Percentiles rank a stretch among this genome's conserved stretches.
Conservation (phyloP, 2,113 vertebrate species). For the Noctilio leporinus region DNA sequence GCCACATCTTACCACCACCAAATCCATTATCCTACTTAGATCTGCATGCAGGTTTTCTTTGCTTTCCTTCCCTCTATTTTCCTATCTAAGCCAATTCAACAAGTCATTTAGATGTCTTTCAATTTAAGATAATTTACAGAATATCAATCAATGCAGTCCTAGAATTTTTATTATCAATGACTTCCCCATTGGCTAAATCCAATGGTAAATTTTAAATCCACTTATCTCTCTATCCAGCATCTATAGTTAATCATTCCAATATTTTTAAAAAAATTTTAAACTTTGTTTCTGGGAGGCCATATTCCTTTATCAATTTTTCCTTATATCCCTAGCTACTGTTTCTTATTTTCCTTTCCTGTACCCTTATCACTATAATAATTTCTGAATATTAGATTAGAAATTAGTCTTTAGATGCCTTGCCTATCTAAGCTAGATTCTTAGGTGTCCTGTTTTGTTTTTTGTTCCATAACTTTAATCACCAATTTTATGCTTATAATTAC, state of each 20-base stretch:
- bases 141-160: neutral
- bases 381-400: neutral
- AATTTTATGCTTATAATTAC: neutral
- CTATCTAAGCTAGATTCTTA: neutral
- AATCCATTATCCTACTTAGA: neutral
- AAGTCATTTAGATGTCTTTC: neutral
- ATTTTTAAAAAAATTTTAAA: neutral
- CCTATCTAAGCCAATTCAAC: fast-evolving
- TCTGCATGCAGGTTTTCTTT: neutral
- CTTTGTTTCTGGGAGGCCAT: neutral
- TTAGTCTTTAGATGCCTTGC: neutral
- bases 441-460: neutral
- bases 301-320: neutral
- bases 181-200: neutral
- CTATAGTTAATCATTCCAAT: neutral
- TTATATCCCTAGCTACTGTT: neutral
- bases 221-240: neutral
- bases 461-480: neutral
- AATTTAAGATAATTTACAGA: neutral
- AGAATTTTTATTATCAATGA: neutral
- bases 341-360: neutral
- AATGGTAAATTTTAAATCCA: neutral
- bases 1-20: neutral
- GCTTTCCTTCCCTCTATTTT: neutral
- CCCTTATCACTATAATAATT: neutral